phyloP scores from a whole-genome alignment of 2,113 vertebrate species.

The Edolisoma coerulescens region DNA sequence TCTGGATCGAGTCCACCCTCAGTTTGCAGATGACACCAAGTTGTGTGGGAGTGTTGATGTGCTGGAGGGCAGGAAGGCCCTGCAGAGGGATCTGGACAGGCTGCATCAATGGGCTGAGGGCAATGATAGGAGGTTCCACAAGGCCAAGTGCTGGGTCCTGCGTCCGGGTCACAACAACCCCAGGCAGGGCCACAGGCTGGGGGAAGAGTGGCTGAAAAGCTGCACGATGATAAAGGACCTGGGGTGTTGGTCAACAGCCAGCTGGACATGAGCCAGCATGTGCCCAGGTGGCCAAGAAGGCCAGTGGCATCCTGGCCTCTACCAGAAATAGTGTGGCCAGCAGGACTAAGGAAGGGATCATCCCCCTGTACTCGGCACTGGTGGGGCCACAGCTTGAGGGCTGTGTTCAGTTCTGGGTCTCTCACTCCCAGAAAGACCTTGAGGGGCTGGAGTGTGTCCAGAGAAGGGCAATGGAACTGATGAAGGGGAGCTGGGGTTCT shows the following conservation, averaged over 20 bases:
- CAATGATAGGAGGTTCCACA: neutral
- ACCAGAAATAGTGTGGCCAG: neutral
- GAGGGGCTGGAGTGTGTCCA: neutral
- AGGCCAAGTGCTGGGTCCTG: rapidly evolving
- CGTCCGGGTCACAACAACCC: neutral
- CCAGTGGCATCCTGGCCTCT: neutral
- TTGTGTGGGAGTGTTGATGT: neutral
- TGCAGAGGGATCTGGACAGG: neutral
- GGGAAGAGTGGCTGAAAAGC: neutral
- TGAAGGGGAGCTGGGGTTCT: neutral
- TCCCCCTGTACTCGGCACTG: neutral
- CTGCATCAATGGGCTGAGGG: neutral
- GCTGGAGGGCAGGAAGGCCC: neutral
- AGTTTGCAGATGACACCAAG: neutral
- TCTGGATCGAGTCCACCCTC: neutral
- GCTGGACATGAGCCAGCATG: rapidly evolving
- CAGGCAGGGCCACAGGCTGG: neutral
- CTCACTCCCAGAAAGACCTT: neutral
- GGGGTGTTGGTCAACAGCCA: rapidly evolving
- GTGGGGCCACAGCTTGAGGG: neutral
- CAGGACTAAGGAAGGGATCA: neutral
- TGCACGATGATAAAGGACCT: rapidly evolving
- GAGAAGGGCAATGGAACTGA: neutral
- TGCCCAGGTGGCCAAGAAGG: neutral
- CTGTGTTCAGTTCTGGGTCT: neutral